Evolutionary conservation across 1,140 invertebrate genomes (phyloP).

Genomic region (Lucilia sericata): DNA sequence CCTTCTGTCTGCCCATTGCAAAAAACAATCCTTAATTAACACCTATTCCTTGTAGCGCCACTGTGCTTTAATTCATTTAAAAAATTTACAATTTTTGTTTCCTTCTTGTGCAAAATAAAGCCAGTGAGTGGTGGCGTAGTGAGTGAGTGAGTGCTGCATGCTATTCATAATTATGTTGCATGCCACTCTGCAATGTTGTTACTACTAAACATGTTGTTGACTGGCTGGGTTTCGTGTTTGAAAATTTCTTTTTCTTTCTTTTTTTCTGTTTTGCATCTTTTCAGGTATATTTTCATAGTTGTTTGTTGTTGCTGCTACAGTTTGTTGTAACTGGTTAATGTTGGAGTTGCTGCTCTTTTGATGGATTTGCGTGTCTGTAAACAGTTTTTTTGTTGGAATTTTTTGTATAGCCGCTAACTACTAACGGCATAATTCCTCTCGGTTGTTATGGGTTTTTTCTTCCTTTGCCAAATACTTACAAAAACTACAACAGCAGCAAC

Average conservation of each 20-base stretch:
- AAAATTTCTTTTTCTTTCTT: conserved; percentile 17
- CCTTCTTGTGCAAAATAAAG: background rate
- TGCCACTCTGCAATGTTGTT: background rate
- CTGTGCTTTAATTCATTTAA: background rate
- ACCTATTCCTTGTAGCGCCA: background rate
- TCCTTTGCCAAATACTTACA: conserved; percentile 4
- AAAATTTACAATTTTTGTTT: background rate
- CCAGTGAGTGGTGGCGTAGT: background rate
- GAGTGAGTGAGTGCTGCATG: background rate
- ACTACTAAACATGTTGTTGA: conserved; percentile 15
- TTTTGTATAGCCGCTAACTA: conserved; percentile 27
- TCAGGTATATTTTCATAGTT: background rate
- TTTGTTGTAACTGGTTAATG: conserved; percentile 18
- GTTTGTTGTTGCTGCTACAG: background rate
- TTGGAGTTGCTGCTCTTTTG: conserved; percentile 30
- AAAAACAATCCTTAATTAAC: background rate
- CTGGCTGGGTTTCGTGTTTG: conserved; percentile 25
- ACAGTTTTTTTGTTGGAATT: conserved; percentile 20
- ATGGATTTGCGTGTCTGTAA: conserved; percentile 37
- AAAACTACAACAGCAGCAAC: background rate
- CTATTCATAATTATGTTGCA: conserved; percentile 27
- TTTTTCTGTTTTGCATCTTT: conserved; percentile 19
- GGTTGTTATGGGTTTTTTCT: background rate
- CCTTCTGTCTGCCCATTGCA: background rate
- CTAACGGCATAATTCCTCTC: conserved; percentile 22